Base-by-base conservation (phyloP, 2,113 vertebrate species). In the Piprites chloris region DNA sequence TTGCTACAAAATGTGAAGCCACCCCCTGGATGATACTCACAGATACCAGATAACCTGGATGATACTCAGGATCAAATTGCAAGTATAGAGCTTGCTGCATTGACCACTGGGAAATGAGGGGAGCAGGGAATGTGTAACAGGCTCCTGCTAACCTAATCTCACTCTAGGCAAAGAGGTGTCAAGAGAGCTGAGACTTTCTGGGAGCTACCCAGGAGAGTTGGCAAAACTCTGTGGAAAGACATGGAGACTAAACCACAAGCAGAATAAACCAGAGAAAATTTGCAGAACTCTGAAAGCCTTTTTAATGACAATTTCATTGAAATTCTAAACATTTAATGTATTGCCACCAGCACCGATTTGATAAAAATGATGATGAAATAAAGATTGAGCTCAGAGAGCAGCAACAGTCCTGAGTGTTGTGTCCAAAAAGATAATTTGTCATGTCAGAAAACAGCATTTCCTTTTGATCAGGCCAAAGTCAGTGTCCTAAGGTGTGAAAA, bases 311-410 rank as follows among this genome's bases (percentile, higher is more conserved):
- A 49, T 89, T 93, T 87, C 33, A 49, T 78, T 85, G 80, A 68
- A 85, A 92, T 90, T 78, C 39, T 75, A 66, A 89, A 41, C 35
- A 52, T 65, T 68, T 95, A 65, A 65, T 90, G 4, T 81, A 86
- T 92, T 1, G 11, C 69, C 52, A 84, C 27, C 44, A 85, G 52
- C 65, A 61, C 44, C 72, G 76, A 56, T 75, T 73, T 89, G 76
- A 75, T 93, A 67, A 84, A 92, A 95, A 75, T 63, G 72, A 35
- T 6, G 47, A 55, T 86, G 79, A 88, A 92, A 59, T 87, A 89
- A 83, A 90, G 65, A 66, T 44, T 87, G 79, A 90, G 28, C 89
- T 95, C 2, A 2, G 56, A 78, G 94, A 71, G 28, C 77, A 86
- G 75, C 26, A 90, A 17, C 33, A 20, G 23, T 69, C 35, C 59